Conservation (phyloP, 2,113 vertebrate species). For the Microcebus murinus region DNA sequence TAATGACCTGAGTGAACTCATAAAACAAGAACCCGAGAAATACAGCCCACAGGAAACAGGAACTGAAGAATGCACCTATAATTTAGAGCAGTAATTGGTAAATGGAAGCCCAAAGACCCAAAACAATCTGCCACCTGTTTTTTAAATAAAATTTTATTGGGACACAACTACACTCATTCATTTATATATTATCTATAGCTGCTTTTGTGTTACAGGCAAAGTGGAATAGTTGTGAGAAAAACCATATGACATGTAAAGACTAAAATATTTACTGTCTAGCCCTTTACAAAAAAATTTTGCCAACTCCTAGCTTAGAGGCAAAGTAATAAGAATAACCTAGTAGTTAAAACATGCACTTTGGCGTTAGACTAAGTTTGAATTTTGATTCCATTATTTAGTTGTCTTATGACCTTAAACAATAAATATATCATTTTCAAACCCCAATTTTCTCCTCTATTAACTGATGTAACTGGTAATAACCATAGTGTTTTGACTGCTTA, state of each 20-base stretch:
- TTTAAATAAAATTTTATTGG: not conserved
- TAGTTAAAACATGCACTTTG: not conserved
- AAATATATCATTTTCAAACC: not conserved
- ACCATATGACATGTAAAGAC: not conserved
- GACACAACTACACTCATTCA: not conserved
- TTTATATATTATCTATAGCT: not conserved
- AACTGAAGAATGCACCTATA: not conserved
- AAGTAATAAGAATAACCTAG: not conserved
- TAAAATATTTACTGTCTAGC: not conserved
- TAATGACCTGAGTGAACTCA: not conserved
- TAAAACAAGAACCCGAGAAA: not conserved
- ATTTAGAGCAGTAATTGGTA: not conserved
- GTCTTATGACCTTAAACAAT: not conserved
- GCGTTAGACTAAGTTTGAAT: not conserved
- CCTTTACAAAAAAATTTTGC: not conserved
- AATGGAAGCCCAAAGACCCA: not conserved
- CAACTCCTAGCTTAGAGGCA: not conserved
- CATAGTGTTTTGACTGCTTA: not conserved
- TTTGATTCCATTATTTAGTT: not conserved
- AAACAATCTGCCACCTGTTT: not conserved
- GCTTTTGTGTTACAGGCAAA: not conserved
- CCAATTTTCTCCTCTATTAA: not conserved
- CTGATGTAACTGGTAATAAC: not conserved
- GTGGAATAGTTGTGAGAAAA: not conserved
- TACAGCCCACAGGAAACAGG: not conserved